These are phyloP conservation scores for Phainopepla nitens DNA, from an alignment of 2,113 vertebrate genomes.

Conservation along the genomic window DNA sequence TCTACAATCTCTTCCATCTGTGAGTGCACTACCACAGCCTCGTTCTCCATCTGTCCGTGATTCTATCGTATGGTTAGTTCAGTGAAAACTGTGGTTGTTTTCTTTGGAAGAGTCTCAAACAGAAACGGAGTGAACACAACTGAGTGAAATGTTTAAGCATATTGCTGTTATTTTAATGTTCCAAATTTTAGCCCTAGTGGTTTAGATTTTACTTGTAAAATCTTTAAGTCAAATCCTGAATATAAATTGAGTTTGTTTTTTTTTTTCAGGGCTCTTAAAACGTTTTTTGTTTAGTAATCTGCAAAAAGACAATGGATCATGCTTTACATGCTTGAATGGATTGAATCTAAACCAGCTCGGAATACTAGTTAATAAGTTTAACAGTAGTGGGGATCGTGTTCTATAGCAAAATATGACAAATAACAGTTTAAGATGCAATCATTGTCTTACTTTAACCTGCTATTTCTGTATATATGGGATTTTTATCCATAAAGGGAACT, in stretches of 20 bases:
- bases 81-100: neutral
- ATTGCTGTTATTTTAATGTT: neutral
- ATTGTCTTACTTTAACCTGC: neutral
- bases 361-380: neutral
- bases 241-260: neutral
- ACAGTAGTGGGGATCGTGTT: neutral
- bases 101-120: neutral
- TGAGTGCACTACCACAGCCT: neutral
- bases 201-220: neutral
- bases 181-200: neutral
- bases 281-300: neutral
- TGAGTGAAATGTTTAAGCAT: neutral
- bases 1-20: neutral
- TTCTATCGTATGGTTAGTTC: neutral
- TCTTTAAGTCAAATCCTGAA: neutral
- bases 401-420: neutral
- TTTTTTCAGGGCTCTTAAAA: neutral
- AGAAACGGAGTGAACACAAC: neutral
- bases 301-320: neutral
- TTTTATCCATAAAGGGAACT: neutral
- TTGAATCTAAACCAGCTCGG: neutral
- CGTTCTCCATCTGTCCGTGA: slow-evolving; percentile 29
- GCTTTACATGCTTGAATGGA: neutral
- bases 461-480: neutral
- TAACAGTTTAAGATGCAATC: neutral